Percentiles rank a stretch among this genome's conserved stretches.
phyloP scores from a whole-genome alignment of 2,113 vertebrate species.

The Pristiophorus japonicus region DNA sequence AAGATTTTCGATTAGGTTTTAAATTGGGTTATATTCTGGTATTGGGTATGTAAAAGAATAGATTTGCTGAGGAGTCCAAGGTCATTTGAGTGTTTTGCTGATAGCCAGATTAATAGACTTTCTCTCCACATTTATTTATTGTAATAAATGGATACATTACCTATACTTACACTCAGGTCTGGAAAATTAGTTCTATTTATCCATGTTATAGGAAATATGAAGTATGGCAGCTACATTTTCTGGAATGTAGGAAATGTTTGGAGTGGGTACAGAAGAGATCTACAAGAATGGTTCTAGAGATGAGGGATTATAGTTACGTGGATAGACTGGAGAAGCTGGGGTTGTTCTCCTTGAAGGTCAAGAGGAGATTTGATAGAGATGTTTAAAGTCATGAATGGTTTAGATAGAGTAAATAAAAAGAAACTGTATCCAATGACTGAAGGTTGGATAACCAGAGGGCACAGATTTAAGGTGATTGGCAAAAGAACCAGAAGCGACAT shows the following conservation, averaged over 20 bases:
- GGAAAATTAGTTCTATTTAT: not conserved
- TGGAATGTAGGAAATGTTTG: not conserved
- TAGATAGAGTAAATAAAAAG: not conserved
- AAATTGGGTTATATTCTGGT: not conserved
- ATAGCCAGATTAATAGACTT: not conserved
- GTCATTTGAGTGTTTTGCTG: not conserved
- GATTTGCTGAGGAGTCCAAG: not conserved
- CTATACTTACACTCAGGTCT: not conserved
- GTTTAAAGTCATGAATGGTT: not conserved
- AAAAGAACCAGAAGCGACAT: not conserved
- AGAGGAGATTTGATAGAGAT: not conserved
- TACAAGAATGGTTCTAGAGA: not conserved
- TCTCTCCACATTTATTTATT: not conserved
- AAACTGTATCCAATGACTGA: no score
- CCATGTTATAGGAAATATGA: not conserved
- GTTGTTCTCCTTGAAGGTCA: not conserved
- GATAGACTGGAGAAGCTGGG: not conserved
- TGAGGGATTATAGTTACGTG: not conserved
- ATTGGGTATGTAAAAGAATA: not conserved
- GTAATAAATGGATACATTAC: not conserved
- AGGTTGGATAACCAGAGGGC: no score
- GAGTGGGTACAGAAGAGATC: not conserved
- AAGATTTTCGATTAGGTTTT: not conserved
- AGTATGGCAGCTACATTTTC: not conserved
- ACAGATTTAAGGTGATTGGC: not conserved